Conservation (phyloP, 2,888 invertebrate genomes). For the Tetheella fluctuosa region DNA sequence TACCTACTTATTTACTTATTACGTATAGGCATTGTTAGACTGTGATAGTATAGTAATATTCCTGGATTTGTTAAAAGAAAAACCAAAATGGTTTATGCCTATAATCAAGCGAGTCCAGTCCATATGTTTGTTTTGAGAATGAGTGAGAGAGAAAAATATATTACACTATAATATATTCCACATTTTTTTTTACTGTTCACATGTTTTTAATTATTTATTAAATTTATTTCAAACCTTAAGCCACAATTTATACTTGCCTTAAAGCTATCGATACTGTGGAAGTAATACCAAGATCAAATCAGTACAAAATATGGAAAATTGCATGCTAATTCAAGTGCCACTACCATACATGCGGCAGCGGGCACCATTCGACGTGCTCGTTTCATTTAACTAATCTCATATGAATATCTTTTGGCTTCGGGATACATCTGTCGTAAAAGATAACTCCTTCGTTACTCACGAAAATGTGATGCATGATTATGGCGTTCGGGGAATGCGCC, state of each 20-base stretch:
- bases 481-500: conserved; percentile 41
- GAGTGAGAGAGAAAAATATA: too few relatives aligned
- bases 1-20: too few relatives aligned
- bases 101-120: too few relatives aligned
- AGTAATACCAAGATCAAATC: conserved; percentile 47
- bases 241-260: too few relatives aligned
- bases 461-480: conserved; percentile 36
- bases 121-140: too few relatives aligned
- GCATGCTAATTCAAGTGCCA: conserved; percentile 71
- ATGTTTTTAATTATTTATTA: too few relatives aligned
- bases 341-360: conserved; percentile 37
- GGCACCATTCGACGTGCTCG: conserved; percentile 42
- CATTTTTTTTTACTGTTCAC: too few relatives aligned
- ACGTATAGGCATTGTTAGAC: background rate
- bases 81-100: too few relatives aligned
- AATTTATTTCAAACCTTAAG: too few relatives aligned
- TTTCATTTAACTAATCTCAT: conserved; percentile 64
- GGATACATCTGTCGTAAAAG: conserved; percentile 38
- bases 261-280: conserved; percentile 26
- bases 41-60: too few relatives aligned
- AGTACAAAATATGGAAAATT: conserved; percentile 71
- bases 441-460: conserved; percentile 34
- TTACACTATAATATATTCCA: too few relatives aligned
- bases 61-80: too few relatives aligned
- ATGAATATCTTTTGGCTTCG: conserved; percentile 51